These are phyloP conservation scores for Pantelozetes paolii DNA, from an alignment of 2,888 invertebrate genomes.

Conservation along the genomic window DNA sequence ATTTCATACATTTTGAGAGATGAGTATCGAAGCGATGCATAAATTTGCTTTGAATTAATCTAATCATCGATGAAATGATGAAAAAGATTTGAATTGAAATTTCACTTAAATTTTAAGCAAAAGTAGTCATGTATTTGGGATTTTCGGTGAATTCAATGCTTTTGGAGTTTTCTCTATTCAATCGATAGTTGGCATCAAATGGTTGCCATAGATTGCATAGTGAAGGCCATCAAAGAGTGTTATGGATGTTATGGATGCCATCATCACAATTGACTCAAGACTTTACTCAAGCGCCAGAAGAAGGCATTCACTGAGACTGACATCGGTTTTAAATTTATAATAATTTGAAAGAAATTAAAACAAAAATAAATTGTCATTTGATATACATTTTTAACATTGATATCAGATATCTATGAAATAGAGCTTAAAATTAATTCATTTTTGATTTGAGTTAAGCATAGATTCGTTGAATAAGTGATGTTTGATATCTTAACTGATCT, in stretches of 20 bases:
- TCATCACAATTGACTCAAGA: slow-evolving; percentile 28
- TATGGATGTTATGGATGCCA: slow-evolving; percentile 33
- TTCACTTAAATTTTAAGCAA: too few relatives aligned
- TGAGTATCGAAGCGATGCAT: background rate
- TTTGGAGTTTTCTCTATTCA: slow-evolving; percentile 3
- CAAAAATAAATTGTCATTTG: slow-evolving; percentile 1
- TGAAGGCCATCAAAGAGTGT: slow-evolving; percentile 28
- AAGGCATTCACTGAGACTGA: background rate
- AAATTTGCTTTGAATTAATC: background rate
- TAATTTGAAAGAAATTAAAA: background rate
- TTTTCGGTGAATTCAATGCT: too few relatives aligned
- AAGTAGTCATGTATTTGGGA: too few relatives aligned
- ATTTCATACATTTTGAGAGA: background rate
- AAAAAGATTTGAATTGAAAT: too few relatives aligned
- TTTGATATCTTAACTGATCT: background rate
- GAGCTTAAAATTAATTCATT: background rate
- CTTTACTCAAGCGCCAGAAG: background rate
- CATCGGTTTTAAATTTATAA: background rate
- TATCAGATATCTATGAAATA: background rate
- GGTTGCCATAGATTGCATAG: slow-evolving; percentile 20
- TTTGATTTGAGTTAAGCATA: background rate
- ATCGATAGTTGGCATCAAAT: slow-evolving; percentile 21
- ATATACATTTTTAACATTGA: background rate
- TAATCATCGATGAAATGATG: slow-evolving; percentile 17
- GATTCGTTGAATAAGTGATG: background rate